A percentile compares a stretch with the other conserved stretches of the same genome.
These are phyloP conservation scores for Leucoptera coffeella DNA, from an alignment of 2,888 invertebrate species.

Conservation along the genomic window DNA sequence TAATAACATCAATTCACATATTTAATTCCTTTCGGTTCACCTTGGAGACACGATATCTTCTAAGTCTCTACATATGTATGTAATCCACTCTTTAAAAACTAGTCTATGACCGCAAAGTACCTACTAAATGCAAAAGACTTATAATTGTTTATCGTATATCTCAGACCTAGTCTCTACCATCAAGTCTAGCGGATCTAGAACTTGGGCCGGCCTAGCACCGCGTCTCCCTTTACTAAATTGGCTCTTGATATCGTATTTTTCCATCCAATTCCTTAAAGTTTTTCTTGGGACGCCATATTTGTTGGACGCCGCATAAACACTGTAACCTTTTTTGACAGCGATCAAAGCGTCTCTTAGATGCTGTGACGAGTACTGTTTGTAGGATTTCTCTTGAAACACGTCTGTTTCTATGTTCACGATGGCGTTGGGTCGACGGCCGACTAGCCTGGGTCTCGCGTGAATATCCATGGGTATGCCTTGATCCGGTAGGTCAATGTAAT, in stretches of 20 bases:
- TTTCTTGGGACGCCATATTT: slow-evolving; percentile 51
- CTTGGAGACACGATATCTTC: no score
- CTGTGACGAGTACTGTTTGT: slow-evolving; percentile 47
- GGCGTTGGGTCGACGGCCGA: slow-evolving; percentile 34
- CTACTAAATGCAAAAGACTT: slow-evolving; percentile 4
- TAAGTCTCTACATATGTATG: no score
- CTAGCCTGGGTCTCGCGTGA: slow-evolving; percentile 35
- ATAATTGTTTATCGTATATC: slow-evolving; percentile 17
- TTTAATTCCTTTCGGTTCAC: no score
- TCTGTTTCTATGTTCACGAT: slow-evolving; percentile 43
- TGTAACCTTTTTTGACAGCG: slow-evolving; percentile 46
- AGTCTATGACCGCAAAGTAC: no score
- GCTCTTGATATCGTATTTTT: slow-evolving; percentile 49
- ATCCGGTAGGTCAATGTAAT: slow-evolving; percentile 36
- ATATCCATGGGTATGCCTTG: slow-evolving; percentile 37
- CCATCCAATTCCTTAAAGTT: slow-evolving; percentile 53
- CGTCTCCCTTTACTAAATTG: slow-evolving; percentile 45
- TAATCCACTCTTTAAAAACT: no score
- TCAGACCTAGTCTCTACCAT: slow-evolving; percentile 26
- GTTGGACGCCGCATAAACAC: slow-evolving; percentile 51
- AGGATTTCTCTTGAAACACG: slow-evolving; percentile 43
- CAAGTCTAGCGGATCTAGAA: slow-evolving; percentile 31
- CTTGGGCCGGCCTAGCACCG: slow-evolving; percentile 24
- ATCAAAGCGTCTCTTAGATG: slow-evolving; percentile 41
- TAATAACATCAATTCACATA: no score